phyloP scores from a whole-genome alignment of 2,888 invertebrate species.

The Drosophila anomelani region DNA sequence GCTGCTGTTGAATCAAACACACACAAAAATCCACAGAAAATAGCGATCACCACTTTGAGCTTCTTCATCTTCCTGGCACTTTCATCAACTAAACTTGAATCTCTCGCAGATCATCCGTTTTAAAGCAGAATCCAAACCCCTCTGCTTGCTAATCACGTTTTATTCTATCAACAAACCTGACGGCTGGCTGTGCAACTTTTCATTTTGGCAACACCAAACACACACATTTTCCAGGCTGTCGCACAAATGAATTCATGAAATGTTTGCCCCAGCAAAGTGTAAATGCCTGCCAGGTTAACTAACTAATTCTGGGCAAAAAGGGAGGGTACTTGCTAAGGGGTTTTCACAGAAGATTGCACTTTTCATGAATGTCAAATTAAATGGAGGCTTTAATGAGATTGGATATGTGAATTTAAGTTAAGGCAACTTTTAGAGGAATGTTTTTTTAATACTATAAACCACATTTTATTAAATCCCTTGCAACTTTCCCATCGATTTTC shows the following conservation, averaged over 20 bases:
- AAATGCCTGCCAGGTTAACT: constrained; percentile 47
- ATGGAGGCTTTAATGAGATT: constrained; percentile 16
- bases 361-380: constrained; percentile 33
- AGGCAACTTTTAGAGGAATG: not conserved
- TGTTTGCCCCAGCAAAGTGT: constrained; percentile 62
- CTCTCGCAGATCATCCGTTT: constrained; percentile 26
- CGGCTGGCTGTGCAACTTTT: constrained; percentile 56
- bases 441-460: not conserved
- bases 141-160: constrained; percentile 20
- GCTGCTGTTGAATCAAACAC: not conserved
- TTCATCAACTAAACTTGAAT: constrained; percentile 30
- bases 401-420: not conserved
- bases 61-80: constrained; percentile 58
- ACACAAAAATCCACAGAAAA: not conserved
- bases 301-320: constrained; percentile 35
- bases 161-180: constrained; percentile 11
- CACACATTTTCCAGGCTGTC: constrained; percentile 54
- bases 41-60: constrained; percentile 25
- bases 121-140: constrained; percentile 48
- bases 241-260: constrained; percentile 71
- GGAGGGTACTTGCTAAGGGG: constrained; percentile 9
- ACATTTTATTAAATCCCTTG: not conserved
- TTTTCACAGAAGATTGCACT: constrained; percentile 19
- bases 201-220: constrained; percentile 43
- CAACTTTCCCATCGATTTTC: not conserved